phyloP scores from a whole-genome alignment of 2,888 invertebrate genomes.

The Lypha dubia region DNA sequence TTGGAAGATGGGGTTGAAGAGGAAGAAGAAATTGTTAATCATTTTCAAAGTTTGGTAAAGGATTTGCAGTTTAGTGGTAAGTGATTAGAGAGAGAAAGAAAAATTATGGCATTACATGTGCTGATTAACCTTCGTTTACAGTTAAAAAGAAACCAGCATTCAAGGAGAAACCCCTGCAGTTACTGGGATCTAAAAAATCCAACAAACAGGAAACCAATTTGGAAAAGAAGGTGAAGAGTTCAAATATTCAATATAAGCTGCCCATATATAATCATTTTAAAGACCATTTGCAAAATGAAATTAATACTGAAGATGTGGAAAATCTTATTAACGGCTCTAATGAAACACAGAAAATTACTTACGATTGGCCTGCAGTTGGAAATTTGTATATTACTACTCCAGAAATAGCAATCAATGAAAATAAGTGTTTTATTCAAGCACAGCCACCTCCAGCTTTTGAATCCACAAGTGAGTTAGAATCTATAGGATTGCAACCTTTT shows the following conservation, averaged over 20 bases:
- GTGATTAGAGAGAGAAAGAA: too few species aligned
- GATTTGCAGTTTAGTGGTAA: constrained; percentile 61
- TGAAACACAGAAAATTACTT: constrained; percentile 25
- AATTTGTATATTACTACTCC: constrained; percentile 49
- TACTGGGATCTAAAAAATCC: constrained; percentile 51
- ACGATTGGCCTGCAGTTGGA: constrained; percentile 63
- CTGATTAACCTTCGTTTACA: constrained; percentile 1
- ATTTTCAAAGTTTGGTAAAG: constrained; percentile 58
- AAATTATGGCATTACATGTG: neutral
- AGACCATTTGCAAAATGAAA: constrained; percentile 87
- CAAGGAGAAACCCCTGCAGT: constrained; percentile 51
- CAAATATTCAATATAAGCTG: constrained; percentile 34
- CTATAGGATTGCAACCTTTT: constrained; percentile 60
- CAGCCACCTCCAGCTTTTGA: constrained; percentile 60
- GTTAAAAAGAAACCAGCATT: constrained; percentile 66
- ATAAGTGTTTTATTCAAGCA: constrained; percentile 33
- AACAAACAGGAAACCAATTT: constrained; percentile 30
- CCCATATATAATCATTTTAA: constrained; percentile 77
- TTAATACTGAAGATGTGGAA: constrained; percentile 87
- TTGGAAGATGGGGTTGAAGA: constrained; percentile 5
- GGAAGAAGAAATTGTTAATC: constrained; percentile 45
- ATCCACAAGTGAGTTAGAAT: constrained; percentile 51
- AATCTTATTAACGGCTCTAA: constrained; percentile 84
- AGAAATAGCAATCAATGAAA: constrained; percentile 45
- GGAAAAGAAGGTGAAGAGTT: neutral